Evolutionary conservation across 2,113 vertebrate species (phyloP).

Genomic region (Mohoua ochrocephala): DNA sequence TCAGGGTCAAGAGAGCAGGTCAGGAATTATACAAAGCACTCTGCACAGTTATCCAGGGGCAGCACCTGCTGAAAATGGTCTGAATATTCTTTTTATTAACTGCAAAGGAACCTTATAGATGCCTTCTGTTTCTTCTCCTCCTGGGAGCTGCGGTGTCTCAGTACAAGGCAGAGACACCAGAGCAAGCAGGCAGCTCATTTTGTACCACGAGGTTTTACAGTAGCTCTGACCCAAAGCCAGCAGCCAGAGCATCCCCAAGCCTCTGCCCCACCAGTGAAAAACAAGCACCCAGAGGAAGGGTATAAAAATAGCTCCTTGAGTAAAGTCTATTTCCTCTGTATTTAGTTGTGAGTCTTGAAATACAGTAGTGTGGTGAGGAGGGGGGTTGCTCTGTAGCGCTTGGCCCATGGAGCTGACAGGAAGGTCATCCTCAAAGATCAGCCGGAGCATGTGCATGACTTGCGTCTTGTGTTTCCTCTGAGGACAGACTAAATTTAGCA

Average conservation of each 20-base stretch:
- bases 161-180: background rate
- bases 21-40: background rate
- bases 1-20: background rate
- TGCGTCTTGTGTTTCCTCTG: constrained; percentile 1
- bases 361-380: background rate
- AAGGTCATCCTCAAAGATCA: constrained; percentile 25
- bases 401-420: background rate
- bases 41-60: background rate
- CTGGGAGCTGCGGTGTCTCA: background rate
- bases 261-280: background rate
- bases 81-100: background rate
- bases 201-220: background rate
- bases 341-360: background rate
- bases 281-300: background rate
- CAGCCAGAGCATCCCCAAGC: background rate
- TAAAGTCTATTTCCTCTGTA: constrained; percentile 1
- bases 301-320: constrained; percentile 4
- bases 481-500: constrained; percentile 54
- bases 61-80: background rate
- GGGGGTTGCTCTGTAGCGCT: background rate
- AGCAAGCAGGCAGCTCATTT: background rate
- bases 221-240: background rate
- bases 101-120: background rate
- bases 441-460: background rate
- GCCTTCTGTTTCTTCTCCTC: background rate